Conservation (phyloP, 2,113 vertebrate species). For the Clarias batrachus region DNA sequence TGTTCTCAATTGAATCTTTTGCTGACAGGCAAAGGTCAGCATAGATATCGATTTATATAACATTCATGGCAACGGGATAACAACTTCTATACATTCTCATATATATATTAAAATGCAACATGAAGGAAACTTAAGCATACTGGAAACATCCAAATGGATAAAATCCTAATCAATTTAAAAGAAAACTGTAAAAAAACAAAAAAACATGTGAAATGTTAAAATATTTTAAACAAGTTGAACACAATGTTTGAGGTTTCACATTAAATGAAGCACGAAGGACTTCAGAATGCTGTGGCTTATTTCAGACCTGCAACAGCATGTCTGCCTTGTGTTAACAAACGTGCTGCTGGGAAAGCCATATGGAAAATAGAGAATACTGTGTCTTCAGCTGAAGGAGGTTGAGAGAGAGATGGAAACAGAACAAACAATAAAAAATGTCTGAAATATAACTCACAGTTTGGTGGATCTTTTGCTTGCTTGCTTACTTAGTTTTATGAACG, state of each 20-base stretch:
- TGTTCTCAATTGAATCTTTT: slow-evolving; percentile 7
- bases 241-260: slow-evolving; percentile 5
- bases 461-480: not conserved
- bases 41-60: not conserved
- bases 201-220: not conserved
- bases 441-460: slow-evolving; percentile 23
- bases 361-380: slow-evolving; percentile 16
- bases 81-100: not conserved
- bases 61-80: not conserved
- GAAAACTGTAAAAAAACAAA: not conserved
- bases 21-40: not conserved
- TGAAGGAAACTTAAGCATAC: not conserved
- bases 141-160: not conserved
- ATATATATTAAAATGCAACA: not conserved
- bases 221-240: slow-evolving; percentile 20
- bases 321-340: slow-evolving; percentile 15
- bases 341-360: slow-evolving; percentile 26
- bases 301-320: slow-evolving; percentile 23
- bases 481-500: not conserved
- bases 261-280: slow-evolving; percentile 26
- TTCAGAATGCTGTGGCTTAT: slow-evolving; percentile 45
- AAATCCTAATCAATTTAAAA: not conserved
- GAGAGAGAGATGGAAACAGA: slow-evolving; percentile 20
- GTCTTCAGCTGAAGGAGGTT: not conserved
- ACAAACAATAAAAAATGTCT: not conserved